Evolutionary conservation across 1,140 invertebrate species (phyloP).

Genomic region (Drosophila sucinea): DNA sequence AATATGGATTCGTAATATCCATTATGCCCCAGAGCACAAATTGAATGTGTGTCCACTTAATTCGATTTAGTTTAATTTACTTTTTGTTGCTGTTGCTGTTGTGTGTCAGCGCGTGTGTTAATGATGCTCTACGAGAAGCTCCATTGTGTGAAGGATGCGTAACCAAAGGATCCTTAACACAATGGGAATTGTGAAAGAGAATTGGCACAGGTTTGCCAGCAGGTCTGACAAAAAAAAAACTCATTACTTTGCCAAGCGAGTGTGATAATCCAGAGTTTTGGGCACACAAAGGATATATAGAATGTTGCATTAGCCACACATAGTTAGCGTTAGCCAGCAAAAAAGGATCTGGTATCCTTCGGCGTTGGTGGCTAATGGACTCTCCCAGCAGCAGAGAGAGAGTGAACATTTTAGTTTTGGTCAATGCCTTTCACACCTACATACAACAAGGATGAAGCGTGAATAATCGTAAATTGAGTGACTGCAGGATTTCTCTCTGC

Average conservation of each 20-base stretch:
- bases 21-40: slow-evolving; percentile 52
- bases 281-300: slow-evolving; percentile 55
- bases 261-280: slow-evolving; percentile 74
- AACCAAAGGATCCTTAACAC: slow-evolving; percentile 54
- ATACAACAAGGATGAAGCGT: slow-evolving; percentile 50
- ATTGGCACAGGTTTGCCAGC: slow-evolving; percentile 79
- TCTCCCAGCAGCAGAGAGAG: not conserved
- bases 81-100: slow-evolving; percentile 43
- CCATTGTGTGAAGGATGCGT: slow-evolving; percentile 60
- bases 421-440: slow-evolving; percentile 78
- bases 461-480: slow-evolving; percentile 66
- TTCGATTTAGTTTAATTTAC: slow-evolving; percentile 74
- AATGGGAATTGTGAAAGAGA: slow-evolving; percentile 33
- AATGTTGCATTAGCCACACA: slow-evolving; percentile 70
- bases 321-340: slow-evolving; percentile 69
- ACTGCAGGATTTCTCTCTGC: slow-evolving; percentile 13
- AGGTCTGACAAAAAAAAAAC: slow-evolving; percentile 52
- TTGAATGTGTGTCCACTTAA: slow-evolving; percentile 68
- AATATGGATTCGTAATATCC: slow-evolving; percentile 12
- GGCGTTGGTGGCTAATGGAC: slow-evolving; percentile 75
- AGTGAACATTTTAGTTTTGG: slow-evolving; percentile 74
- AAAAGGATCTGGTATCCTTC: slow-evolving; percentile 47
- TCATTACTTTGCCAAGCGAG: slow-evolving; percentile 57
- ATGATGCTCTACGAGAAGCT: slow-evolving; percentile 56
- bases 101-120: slow-evolving; percentile 57